These are phyloP conservation scores for Blomia tropicalis DNA, from an alignment of 2,888 invertebrate species.

Conservation along the genomic window DNA sequence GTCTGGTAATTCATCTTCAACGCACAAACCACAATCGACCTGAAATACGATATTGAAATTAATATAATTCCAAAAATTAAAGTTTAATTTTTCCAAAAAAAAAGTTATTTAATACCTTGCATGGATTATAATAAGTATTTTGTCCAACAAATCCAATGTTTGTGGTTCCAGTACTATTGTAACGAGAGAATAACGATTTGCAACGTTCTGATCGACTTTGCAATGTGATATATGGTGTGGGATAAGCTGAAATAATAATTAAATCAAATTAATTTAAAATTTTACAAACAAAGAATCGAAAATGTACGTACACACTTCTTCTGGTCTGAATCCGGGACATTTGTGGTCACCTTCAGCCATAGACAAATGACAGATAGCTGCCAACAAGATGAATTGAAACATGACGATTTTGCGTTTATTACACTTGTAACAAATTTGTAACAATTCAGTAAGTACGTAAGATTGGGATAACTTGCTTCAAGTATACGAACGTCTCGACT, in stretches of 20 bases:
- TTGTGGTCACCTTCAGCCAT: not conserved
- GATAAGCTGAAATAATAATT: conserved; percentile 11
- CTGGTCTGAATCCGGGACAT: not conserved
- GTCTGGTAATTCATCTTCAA: conserved; percentile 16
- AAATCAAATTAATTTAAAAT: not conserved
- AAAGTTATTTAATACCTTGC: no score
- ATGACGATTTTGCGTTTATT: no score
- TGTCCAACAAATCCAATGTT: conserved; percentile 13
- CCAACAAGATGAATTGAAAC: not conserved
- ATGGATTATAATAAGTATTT: conserved; percentile 23
- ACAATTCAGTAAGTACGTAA: no score
- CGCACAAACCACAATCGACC: conserved; percentile 19
- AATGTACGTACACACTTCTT: conserved; percentile 7
- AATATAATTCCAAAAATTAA: no score
- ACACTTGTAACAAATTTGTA: no score
- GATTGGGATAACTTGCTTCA: no score
- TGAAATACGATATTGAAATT: no score
- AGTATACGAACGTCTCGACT: no score
- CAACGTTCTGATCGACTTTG: conserved; percentile 16
- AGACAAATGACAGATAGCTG: not conserved
- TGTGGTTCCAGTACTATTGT: conserved; percentile 18
- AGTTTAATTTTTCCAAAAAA: no score
- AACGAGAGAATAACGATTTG: conserved; percentile 15
- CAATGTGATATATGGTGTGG: conserved; percentile 19
- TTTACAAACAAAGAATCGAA: no score